phyloP scores from a whole-genome alignment of 2,113 vertebrate species.

The Pseudorectes ferrugineus region DNA sequence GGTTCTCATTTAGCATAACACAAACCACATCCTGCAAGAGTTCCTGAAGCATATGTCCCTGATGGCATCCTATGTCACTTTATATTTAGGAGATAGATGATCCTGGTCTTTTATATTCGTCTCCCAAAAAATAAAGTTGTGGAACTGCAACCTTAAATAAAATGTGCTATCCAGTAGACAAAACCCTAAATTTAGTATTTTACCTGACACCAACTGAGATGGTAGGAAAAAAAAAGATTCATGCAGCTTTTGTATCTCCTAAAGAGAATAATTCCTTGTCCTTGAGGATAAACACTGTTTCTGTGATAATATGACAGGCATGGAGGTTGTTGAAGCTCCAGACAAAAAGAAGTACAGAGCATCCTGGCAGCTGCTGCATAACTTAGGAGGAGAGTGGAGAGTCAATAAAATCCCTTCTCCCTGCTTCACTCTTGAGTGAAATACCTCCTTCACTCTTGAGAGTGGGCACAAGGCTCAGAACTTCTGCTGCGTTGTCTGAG shows the following conservation, averaged over 20 bases:
- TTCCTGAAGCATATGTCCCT: neutral
- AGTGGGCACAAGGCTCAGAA: neutral
- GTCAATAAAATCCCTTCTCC: neutral
- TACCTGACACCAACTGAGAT: neutral
- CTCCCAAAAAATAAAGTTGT: neutral
- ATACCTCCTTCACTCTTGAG: too few species aligned
- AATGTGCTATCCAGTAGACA: neutral
- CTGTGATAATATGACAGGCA: neutral
- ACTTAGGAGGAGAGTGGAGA: neutral
- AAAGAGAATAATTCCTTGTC: neutral
- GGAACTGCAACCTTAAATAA: neutral
- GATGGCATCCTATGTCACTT: neutral
- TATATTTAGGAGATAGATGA: neutral
- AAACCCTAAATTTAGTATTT: neutral
- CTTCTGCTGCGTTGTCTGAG: neutral
- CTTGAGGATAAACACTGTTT: neutral
- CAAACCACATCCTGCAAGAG: neutral
- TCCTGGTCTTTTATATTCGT: neutral
- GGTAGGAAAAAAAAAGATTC: neutral
- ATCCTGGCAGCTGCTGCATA: neutral
- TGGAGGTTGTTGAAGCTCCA: neutral
- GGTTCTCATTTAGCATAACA: neutral
- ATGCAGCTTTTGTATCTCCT: neutral
- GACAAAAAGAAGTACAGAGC: neutral
- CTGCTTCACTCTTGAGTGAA: too few species aligned